Evolutionary conservation across 2,797 vertebrate genomes (phyloP).

Genomic region (Pelochelys cantorii): DNA sequence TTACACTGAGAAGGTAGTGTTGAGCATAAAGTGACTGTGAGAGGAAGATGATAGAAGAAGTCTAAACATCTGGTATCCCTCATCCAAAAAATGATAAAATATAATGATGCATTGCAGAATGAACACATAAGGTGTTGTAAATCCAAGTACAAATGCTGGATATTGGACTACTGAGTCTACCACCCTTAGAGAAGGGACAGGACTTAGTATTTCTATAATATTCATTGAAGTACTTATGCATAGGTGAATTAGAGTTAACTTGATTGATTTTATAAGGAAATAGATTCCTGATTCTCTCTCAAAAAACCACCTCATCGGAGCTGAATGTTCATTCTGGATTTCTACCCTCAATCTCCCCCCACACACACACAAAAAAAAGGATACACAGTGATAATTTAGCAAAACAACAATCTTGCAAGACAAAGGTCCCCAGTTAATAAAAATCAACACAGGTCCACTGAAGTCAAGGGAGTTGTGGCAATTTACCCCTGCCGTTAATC

Average conservation of each 20-base stretch:
- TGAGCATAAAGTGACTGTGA: not conserved
- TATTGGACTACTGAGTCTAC: not conserved
- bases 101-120: constrained; percentile 11
- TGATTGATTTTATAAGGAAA: not conserved
- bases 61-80: not conserved
- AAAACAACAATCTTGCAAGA: not conserved
- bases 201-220: not conserved
- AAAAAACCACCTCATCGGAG: not conserved
- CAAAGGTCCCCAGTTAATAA: not conserved
- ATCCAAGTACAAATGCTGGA: constrained; percentile 45
- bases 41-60: constrained; percentile 29
- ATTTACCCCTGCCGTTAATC: not conserved
- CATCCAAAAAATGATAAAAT: constrained; percentile 17
- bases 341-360: not conserved
- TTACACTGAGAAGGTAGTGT: not conserved
- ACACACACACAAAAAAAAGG: not conserved
- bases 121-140: constrained; percentile 49
- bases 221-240: not conserved
- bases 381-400: not conserved
- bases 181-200: not conserved
- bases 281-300: not conserved
- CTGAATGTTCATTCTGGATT: not conserved
- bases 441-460: not conserved
- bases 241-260: not conserved
- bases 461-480: not conserved